phyloP scores from a whole-genome alignment of 2,113 vertebrate species.

The Ictalurus furcatus region DNA sequence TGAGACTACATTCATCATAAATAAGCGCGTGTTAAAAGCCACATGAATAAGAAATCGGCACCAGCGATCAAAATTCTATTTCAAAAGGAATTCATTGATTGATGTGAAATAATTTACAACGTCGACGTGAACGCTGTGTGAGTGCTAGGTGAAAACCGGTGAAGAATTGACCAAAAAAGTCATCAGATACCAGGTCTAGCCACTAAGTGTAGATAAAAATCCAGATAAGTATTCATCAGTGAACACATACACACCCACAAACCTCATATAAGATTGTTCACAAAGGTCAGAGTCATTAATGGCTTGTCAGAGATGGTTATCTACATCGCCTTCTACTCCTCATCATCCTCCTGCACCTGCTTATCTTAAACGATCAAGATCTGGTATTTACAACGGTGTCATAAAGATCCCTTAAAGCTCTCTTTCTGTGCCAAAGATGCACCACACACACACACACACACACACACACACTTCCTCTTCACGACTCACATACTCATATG shows the following conservation, averaged over 20 bases:
- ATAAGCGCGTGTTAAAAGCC: conserved; percentile 56
- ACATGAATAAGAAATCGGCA: conserved; percentile 69
- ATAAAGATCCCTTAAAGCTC: conserved; percentile 47
- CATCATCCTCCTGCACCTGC: conserved; percentile 39
- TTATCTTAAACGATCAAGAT: conserved; percentile 58
- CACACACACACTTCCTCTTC: conserved; percentile 1
- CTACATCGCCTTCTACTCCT: conserved; percentile 39
- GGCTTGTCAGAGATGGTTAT: conserved; percentile 49
- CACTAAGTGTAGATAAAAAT: conserved; percentile 27
- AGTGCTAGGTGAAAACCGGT: conserved; percentile 39
- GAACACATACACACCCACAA: conserved; percentile 11
- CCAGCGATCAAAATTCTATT: conserved; percentile 61
- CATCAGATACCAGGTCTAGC: not conserved
- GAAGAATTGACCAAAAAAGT: not conserved
- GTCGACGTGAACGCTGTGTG: conserved; percentile 29
- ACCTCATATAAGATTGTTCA: conserved; percentile 26
- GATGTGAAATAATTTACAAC: conserved; percentile 68
- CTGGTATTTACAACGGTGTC: conserved; percentile 56
- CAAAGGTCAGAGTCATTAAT: conserved; percentile 60
- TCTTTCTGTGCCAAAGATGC: conserved; percentile 35
- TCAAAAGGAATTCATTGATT: conserved; percentile 73
- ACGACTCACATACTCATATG: not conserved
- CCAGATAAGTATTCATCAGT: conserved; percentile 28
- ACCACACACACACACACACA: conserved; percentile 35
- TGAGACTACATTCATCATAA: conserved; percentile 47